Percentiles rank a stretch among this genome's conserved stretches.
phyloP scores from a whole-genome alignment of 2,797 vertebrate species.

The Triplophysa bombifrons region DNA sequence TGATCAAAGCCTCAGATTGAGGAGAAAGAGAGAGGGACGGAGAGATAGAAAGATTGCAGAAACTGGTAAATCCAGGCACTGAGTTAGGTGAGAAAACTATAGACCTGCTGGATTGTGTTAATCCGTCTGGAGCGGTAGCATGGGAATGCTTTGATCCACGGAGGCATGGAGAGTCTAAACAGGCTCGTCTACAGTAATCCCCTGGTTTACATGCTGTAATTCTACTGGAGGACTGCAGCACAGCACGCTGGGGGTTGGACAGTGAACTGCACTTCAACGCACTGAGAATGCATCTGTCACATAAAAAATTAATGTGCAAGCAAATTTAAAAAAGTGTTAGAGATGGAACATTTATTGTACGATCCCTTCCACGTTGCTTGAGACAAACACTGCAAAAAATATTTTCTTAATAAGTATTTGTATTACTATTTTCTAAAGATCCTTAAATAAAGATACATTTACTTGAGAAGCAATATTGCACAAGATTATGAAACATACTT shows the following conservation, averaged over 20 bases:
- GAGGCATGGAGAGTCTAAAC: constrained; percentile 68
- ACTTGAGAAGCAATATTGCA: neutral
- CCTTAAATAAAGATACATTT: neutral
- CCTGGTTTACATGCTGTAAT: constrained; percentile 81
- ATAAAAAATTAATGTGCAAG: neutral
- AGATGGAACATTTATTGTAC: neutral
- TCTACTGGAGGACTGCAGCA: constrained; percentile 71
- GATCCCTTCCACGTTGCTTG: neutral
- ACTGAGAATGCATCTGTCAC: neutral
- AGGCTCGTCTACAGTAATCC: constrained; percentile 74
- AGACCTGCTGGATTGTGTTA: constrained; percentile 37
- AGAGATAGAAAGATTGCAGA: neutral
- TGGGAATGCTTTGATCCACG: constrained; percentile 64
- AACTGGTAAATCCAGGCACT: neutral
- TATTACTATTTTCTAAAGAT: neutral
- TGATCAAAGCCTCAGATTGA: constrained; percentile 40
- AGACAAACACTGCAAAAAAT: neutral
- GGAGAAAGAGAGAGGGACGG: neutral
- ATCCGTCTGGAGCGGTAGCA: constrained; percentile 50
- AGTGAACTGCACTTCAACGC: constrained; percentile 9
- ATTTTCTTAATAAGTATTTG: neutral
- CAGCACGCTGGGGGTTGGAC: constrained; percentile 23
- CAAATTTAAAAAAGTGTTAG: neutral
- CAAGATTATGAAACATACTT: neutral
- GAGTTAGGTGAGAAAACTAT: constrained; percentile 33